Conservation (phyloP, 2,888 invertebrate genomes). For the Polydrusus cervinus region DNA sequence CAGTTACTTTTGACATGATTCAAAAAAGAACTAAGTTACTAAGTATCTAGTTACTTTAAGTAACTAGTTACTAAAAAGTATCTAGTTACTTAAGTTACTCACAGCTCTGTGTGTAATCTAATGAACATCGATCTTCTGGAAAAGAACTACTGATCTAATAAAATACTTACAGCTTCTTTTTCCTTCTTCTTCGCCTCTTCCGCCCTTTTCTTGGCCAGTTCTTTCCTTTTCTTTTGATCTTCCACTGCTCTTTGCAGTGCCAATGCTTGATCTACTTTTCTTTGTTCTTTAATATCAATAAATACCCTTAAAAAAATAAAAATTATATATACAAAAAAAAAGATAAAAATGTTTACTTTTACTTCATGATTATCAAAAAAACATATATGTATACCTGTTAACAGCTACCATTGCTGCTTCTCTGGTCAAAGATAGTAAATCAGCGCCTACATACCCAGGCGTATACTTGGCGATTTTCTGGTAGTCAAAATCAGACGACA, state of each 20-base stretch:
- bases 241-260: slow-evolving; percentile 57
- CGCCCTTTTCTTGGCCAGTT: slow-evolving; percentile 57
- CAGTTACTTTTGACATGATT: too few relatives aligned
- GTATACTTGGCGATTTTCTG: slow-evolving; percentile 86
- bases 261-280: slow-evolving; percentile 57
- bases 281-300: slow-evolving; percentile 65
- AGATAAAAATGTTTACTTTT: too few relatives aligned
- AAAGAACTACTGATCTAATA: too few relatives aligned
- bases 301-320: slow-evolving; percentile 66
- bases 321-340: background rate
- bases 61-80: too few relatives aligned
- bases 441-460: slow-evolving; percentile 97
- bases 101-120: too few relatives aligned
- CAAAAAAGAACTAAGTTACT: too few relatives aligned
- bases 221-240: slow-evolving; percentile 43
- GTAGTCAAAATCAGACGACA: slow-evolving; percentile 83
- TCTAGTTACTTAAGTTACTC: too few relatives aligned
- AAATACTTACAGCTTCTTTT: slow-evolving; percentile 45
- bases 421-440: slow-evolving; percentile 88
- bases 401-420: slow-evolving; percentile 93
- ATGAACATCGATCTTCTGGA: too few relatives aligned
- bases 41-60: too few relatives aligned
- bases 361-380: too few relatives aligned
- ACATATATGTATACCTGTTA: slow-evolving; percentile 34
- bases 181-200: slow-evolving; percentile 50